phyloP scores from a whole-genome alignment of 2,797 vertebrate genomes.

The Pelochelys cantorii region DNA sequence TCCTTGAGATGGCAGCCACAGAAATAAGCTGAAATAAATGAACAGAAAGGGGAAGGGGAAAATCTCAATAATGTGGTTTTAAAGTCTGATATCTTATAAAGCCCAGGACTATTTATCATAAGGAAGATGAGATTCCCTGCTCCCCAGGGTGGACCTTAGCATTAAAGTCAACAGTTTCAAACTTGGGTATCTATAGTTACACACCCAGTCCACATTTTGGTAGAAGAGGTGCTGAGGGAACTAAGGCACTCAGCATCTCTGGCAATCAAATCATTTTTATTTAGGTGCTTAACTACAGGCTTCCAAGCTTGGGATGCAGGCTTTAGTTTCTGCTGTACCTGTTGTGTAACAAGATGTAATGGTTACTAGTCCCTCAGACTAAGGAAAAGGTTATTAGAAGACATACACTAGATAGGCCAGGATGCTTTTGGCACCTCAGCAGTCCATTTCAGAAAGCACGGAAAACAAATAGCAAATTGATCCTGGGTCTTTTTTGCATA shows the following conservation, averaged over 20 bases:
- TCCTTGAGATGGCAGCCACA: not conserved
- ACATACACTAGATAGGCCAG: accelerated
- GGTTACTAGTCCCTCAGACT: not conserved
- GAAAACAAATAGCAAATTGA: not conserved
- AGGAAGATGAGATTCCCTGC: not conserved
- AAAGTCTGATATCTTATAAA: not conserved
- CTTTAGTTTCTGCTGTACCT: not conserved
- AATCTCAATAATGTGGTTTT: not conserved
- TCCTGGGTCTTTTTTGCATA: not conserved
- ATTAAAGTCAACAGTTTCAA: not conserved
- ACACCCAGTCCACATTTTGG: not conserved
- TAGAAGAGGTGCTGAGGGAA: not conserved
- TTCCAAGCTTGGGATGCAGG: not conserved
- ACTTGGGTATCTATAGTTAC: not conserved
- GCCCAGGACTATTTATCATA: not conserved
- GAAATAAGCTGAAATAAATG: not conserved
- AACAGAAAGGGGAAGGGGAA: not conserved
- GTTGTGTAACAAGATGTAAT: not conserved
- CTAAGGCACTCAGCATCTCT: not conserved
- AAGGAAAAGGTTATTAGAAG: not conserved
- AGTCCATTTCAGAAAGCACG: not conserved
- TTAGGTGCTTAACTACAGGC: not conserved
- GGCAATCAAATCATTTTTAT: not conserved
- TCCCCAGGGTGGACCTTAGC: not conserved
- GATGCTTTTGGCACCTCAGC: not conserved